Evolutionary conservation across 2,797 vertebrate genomes (phyloP).

Genomic region (Hydrolagus colliei): DNA sequence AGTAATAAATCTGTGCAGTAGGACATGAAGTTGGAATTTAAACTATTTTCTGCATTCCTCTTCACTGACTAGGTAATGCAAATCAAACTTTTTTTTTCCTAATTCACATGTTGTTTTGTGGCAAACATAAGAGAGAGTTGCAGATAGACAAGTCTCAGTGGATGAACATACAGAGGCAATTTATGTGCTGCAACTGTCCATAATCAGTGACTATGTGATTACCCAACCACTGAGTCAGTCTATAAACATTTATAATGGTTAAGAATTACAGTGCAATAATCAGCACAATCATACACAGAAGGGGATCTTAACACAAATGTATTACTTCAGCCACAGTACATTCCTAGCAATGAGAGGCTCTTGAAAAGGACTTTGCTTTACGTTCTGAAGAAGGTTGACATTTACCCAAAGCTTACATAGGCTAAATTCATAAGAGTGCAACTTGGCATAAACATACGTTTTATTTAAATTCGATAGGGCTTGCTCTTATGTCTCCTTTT

Average conservation of each 20-base stretch:
- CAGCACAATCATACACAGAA: not conserved
- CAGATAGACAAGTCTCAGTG: too few species aligned
- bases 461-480: not conserved
- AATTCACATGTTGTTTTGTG: not conserved
- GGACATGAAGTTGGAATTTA: not conserved
- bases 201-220: not conserved
- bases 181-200: too few species aligned
- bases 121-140: not conserved
- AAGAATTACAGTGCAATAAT: slow-evolving; percentile 2
- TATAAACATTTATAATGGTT: not conserved
- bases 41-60: not conserved
- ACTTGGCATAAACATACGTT: not conserved
- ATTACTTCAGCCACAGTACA: not conserved
- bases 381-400: too few species aligned
- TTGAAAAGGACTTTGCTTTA: not conserved
- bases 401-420: not conserved
- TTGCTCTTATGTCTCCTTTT: not conserved
- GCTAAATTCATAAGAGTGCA: not conserved
- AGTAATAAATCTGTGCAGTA: not conserved
- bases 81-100: not conserved
- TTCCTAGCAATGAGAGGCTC: not conserved
- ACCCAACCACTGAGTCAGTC: not conserved
- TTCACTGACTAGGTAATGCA: not conserved
- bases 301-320: not conserved
- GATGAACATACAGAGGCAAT: too few species aligned